Evolutionary conservation across 2,888 invertebrate genomes (phyloP), one percentile per base, ranked within the genome.

Genomic region (Imbricaverruca yamaguchii): DNA sequence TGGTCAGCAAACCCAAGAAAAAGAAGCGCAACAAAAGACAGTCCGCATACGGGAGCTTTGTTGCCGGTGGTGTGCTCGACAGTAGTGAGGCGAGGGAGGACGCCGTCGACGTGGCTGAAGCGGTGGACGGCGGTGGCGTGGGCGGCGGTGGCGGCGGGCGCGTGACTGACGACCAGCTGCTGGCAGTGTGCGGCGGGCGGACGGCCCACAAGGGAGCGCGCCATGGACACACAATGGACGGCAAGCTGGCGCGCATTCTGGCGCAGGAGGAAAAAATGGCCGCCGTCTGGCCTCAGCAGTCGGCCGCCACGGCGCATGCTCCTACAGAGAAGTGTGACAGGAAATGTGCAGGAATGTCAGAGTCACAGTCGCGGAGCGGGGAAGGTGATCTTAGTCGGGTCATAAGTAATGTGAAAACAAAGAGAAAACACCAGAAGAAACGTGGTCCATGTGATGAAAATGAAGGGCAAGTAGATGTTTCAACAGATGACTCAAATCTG

Each of bases 171-270:
- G 74, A 74, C 0, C 74, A 74, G 74, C 74, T 74, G 53, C 21
- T 74, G 55, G 74, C 74, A 0, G 74, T 55, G 9, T 74, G 74
- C 55, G 74, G 74, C 53, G 74, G 74, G 10, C 13, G 74, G 10
- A 74, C 74, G 18, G 74, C 74, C 15, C 74, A 74, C 74, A 74
- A 74, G 53, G 74, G 74, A 18, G 74, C 74, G 13, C 15, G 74
- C 21, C 74, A 74, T 10, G 74, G 74, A 8, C 74, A 74, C 74
- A 74, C 53, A 21, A 74, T 74, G 74, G 74, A 74, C 55, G 74
- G 74, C 21, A 74, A 74, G 74, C 55, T 74, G 21, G 74, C 74
- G 3, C 53, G 74, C 15, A 74, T 74, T 13, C 8, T 74, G 55
- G 74, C 74, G 3, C 74, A 74, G 21, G 74, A 74, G 55, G 74